These are phyloP conservation scores for Lepus townsendii DNA, from an alignment of 2,797 vertebrate species.

Conservation along the genomic window DNA sequence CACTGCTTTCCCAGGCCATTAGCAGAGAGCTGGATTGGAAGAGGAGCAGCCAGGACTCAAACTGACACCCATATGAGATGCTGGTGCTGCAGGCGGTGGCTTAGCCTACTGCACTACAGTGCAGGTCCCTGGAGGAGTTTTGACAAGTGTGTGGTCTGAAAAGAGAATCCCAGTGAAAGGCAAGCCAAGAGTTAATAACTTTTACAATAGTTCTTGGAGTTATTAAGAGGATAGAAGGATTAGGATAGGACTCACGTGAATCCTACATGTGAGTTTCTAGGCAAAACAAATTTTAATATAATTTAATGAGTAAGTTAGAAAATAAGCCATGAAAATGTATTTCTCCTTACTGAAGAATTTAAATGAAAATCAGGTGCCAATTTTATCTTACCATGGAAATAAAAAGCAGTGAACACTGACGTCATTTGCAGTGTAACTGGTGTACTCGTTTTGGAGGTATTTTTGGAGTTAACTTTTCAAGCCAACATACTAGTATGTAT, in stretches of 20 bases:
- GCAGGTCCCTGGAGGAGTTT: neutral
- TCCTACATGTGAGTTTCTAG: neutral
- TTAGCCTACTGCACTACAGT: no score
- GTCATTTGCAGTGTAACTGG: neutral
- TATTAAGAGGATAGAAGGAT: neutral
- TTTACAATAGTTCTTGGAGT: neutral
- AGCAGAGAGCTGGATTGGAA: no score
- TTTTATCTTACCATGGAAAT: neutral
- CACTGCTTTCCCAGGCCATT: no score
- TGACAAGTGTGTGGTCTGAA: neutral
- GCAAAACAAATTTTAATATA: neutral
- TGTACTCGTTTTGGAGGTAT: neutral
- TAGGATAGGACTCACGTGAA: neutral
- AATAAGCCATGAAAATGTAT: neutral
- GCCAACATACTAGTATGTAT: neutral
- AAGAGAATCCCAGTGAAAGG: neutral
- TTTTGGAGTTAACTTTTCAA: constrained; percentile 15
- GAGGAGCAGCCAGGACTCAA: no score
- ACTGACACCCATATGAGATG: no score
- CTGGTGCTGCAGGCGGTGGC: no score
- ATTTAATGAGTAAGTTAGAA: neutral
- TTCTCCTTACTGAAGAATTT: constrained; percentile 10
- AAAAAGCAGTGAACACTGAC: neutral
- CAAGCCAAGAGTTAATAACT: neutral
- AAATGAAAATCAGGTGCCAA: constrained; percentile 11